Base-by-base conservation (phyloP, 2,888 invertebrate species). In the Sinopyrophorus schimmeli region DNA sequence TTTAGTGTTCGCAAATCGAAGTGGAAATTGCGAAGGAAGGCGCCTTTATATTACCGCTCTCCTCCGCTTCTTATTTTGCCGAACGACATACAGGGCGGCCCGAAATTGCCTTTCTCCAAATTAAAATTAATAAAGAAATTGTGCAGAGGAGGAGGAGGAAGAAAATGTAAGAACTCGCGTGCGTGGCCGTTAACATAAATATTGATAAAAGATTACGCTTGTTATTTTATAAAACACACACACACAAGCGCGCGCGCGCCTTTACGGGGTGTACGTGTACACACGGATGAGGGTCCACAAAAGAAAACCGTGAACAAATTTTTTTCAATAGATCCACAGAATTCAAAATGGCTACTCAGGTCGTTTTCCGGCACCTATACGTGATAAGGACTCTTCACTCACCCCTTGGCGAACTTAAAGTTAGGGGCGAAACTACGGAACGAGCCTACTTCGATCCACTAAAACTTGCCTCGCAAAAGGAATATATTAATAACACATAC, bases 331-430 rank as follows among this genome's bases (percentile, higher is more conserved):
- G 50, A 51, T 42, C 43, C 43, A 32, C 49, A 37, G 50, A 55
- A 57, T 58, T 56, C 58, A 58, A 58, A 53, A 56, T 58, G 58
- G 58, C 58, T 51, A 58, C 58, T 56, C 53, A 47, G 46, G 46
- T 44, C 54, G 58, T 55, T 56, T 58, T 56, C 58, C 54, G 56
- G 54, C 58, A 58, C 58, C 58, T 58, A 54, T 43, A 50, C 43
- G 32, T 34, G 38, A 42, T 46, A 47, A 53, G 47, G 32, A 38
- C 53, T 31, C 58, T 58, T 50, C 46, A 58, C 37, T 31, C 42
- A 47, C 50, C 48, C 49, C 47, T 53, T 44, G 12, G 31, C 15
- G 24, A 32, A 43, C 16, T 31, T 10, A 26, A 24, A 20, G 11
- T 51, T 21, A 42, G 40, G 50, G 50, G 39, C 34, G 47, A 47